A percentile compares a stretch with the other conserved stretches of the same genome.
These are phyloP conservation scores for Platygyra sinensis DNA, from an alignment of 64 coral and sea anemone genomes.

Conservation along the genomic window DNA sequence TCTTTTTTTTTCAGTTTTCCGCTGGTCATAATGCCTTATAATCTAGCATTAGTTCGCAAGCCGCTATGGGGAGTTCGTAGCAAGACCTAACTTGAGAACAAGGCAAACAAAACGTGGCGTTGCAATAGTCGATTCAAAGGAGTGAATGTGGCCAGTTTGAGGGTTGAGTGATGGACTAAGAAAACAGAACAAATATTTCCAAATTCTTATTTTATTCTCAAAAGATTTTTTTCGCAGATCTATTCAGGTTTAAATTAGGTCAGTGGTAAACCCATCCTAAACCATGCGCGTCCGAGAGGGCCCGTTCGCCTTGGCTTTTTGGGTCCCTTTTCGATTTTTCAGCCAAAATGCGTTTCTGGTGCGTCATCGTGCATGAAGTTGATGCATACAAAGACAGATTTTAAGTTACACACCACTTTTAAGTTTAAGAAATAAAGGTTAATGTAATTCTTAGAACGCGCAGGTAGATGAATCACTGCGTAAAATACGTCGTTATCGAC, in stretches of 20 bases:
- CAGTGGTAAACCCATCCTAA: neutral
- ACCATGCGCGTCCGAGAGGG: neutral
- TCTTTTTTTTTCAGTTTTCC: too few species aligned
- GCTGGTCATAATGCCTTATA: neutral
- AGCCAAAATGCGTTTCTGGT: neutral
- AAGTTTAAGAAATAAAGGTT: too few species aligned
- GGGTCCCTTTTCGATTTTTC: conserved; percentile 13
- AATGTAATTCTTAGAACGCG: too few species aligned
- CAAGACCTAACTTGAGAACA: neutral
- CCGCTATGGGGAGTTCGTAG: neutral
- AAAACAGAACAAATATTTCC: neutral
- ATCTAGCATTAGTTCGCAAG: neutral
- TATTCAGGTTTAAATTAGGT: conserved; percentile 22
- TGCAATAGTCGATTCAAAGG: conserved; percentile 24
- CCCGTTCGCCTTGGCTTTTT: neutral
- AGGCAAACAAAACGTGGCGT: neutral
- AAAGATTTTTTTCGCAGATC: conserved; percentile 6
- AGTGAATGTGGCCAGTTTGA: conserved; percentile 3
- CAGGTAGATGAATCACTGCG: too few species aligned
- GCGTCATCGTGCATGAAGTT: too few species aligned
- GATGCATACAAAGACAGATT: too few species aligned
- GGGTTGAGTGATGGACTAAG: conserved; percentile 14
- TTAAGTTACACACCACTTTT: too few species aligned
- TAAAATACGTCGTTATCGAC: too few species aligned
- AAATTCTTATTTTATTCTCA: conserved; percentile 23